phyloP scores from a whole-genome alignment of 2,888 invertebrate genomes.

The Drosophila phalerata region DNA sequence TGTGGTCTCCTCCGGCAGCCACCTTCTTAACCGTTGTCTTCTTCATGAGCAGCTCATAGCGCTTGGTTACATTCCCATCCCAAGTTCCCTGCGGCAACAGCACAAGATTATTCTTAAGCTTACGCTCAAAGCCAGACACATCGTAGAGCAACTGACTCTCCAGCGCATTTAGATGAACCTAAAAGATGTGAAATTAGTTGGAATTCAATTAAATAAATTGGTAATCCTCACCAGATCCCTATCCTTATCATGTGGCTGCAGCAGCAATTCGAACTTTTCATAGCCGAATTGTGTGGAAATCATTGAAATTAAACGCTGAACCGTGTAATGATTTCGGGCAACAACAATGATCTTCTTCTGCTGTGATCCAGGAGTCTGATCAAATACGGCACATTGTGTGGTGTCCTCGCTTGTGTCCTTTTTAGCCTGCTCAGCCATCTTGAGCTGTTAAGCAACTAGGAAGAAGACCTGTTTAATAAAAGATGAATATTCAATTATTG shows the following conservation, averaged over 20 bases:
- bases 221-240: constrained; percentile 74
- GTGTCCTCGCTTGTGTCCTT: constrained; percentile 69
- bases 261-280: constrained; percentile 82
- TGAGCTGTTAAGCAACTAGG: constrained; percentile 27
- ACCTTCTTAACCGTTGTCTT: constrained; percentile 49
- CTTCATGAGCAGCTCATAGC: constrained; percentile 75
- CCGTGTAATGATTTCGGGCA: constrained; percentile 82
- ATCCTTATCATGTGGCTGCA: constrained; percentile 79
- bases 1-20: constrained; percentile 18
- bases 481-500: background rate
- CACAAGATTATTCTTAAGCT: constrained; percentile 80
- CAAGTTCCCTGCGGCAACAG: constrained; percentile 80
- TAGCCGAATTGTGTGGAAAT: constrained; percentile 84
- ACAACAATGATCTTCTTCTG: constrained; percentile 84
- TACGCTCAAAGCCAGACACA: constrained; percentile 81
- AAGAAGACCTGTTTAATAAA: constrained; percentile 39
- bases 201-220: background rate
- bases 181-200: background rate
- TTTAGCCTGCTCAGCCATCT: constrained; percentile 49
- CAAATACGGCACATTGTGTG: constrained; percentile 83
- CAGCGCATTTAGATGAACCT: constrained; percentile 83
- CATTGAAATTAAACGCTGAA: constrained; percentile 82
- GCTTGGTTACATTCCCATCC: constrained; percentile 80
- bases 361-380: constrained; percentile 84
- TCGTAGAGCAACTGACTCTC: constrained; percentile 72